These are phyloP conservation scores for Temnothorax curvispinosus DNA, from an alignment of 1,140 invertebrate species.

Conservation along the genomic window DNA sequence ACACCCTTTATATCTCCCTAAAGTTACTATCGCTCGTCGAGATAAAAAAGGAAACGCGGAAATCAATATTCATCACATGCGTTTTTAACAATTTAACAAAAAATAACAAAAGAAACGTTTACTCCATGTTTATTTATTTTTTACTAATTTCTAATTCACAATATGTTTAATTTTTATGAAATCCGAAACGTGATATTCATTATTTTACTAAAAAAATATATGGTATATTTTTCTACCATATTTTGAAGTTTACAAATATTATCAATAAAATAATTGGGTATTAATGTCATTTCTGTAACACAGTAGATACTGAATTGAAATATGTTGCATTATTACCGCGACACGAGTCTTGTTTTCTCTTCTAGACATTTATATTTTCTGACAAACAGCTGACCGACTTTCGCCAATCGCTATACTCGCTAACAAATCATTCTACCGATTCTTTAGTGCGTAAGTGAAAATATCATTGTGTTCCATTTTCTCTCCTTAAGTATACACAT, in stretches of 20 bases:
- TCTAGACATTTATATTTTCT: neutral
- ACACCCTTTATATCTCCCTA: constrained; percentile 34
- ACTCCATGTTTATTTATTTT: neutral
- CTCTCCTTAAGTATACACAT: constrained; percentile 26
- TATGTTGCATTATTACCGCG: neutral
- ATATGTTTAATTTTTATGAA: neutral
- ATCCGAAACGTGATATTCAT: neutral
- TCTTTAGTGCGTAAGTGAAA: constrained; percentile 2
- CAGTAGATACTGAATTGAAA: neutral
- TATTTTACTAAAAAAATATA: neutral
- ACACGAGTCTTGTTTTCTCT: neutral
- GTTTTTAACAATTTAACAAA: neutral
- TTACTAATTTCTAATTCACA: neutral
- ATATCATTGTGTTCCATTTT: neutral
- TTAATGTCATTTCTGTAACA: neutral
- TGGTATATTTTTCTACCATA: neutral
- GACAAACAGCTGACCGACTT: neutral
- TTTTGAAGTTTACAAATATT: neutral
- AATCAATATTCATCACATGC: constrained; percentile 13
- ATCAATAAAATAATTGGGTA: neutral
- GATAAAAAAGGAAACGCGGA: neutral
- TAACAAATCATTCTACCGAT: constrained; percentile 10
- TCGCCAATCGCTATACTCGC: neutral
- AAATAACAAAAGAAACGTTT: neutral
- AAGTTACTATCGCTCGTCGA: constrained; percentile 18